Evolutionary conservation across 2,888 invertebrate species (phyloP), one percentile per base, ranked within the genome.

Genomic region (Epinotia bilunana): DNA sequence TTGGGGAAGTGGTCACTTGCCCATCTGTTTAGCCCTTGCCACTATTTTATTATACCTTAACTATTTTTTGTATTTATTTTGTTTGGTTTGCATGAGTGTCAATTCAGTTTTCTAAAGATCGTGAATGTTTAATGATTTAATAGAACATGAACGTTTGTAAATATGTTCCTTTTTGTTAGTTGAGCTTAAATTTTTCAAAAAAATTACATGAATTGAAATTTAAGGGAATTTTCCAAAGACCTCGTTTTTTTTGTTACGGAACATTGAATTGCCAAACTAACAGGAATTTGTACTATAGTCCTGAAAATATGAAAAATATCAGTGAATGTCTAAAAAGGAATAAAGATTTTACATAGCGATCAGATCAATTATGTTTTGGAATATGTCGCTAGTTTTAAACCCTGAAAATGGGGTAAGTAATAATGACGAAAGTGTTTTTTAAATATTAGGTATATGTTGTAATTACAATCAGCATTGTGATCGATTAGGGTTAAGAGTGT

Each of bases 1-100:
- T 87, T 75, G 93, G 93, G 16, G 92, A 93, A 81, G 93, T 94
- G 57, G 94, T 94, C 65, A 92, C 91, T 13, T 94, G 94, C 77
- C 93, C 94, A 23, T 83, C 89, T 4, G 90, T 94, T 60, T 93
- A 86, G 80, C 18, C 5, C 73, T 70, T 74, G 49, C 74, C 67
- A 58, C 57, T 43, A 69, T n/a, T 23, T 9, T 43, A 20, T 13
- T 13, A 9, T 12, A 18, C 23, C 18, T 20, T 33, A 55, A 65
- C 7, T 18, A 16, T 9, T 69, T 60, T 60, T 23, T 23, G 4
- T 60, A 60, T 69, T 58, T 39, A 20, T 55, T 65, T 53, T 23
- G 23, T 58, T 20, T 58, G 39, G n/a, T 69, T 58, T 57, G 39
- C 23, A 23, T 68, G 57, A 43, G 39, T 13, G 33, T 13, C 23